Conservation (phyloP, 2,888 invertebrate genomes). For the Phytoseiulus persimilis region DNA sequence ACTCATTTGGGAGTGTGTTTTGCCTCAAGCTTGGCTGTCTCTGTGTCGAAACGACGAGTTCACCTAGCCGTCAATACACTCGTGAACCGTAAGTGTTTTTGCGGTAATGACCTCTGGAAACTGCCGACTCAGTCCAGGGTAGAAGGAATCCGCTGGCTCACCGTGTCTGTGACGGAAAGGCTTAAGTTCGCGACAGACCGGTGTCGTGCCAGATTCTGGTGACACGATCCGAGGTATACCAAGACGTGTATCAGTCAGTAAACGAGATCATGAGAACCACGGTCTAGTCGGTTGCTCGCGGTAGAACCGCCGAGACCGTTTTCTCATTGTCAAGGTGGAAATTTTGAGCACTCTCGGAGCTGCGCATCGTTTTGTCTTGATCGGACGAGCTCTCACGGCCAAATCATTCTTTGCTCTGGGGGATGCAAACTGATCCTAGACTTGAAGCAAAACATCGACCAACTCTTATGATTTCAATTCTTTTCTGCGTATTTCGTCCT, state of each 20-base stretch:
- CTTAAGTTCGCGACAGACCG: neutral
- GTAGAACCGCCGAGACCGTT: too few relatives aligned
- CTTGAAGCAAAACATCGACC: too few relatives aligned
- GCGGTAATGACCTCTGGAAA: neutral
- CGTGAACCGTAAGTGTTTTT: neutral
- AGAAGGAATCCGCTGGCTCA: neutral
- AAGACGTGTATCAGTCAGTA: too few relatives aligned
- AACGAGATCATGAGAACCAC: too few relatives aligned
- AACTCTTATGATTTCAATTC: too few relatives aligned
- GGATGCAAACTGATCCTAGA: too few relatives aligned
- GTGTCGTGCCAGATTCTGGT: neutral
- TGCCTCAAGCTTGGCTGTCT: neutral
- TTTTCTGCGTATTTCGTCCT: too few relatives aligned
- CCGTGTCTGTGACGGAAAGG: neutral
- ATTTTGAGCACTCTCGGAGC: neutral
- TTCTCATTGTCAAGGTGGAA: too few relatives aligned
- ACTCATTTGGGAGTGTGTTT: neutral
- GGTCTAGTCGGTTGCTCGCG: too few relatives aligned
- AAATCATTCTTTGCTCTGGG: too few relatives aligned
- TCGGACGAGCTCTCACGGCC: neutral
- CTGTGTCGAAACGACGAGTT: neutral
- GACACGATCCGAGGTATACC: neutral
- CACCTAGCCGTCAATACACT: neutral
- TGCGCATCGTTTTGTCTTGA: neutral
- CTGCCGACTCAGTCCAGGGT: neutral